phyloP scores from a whole-genome alignment of 2,113 vertebrate genomes.

The Percopsis transmontana region DNA sequence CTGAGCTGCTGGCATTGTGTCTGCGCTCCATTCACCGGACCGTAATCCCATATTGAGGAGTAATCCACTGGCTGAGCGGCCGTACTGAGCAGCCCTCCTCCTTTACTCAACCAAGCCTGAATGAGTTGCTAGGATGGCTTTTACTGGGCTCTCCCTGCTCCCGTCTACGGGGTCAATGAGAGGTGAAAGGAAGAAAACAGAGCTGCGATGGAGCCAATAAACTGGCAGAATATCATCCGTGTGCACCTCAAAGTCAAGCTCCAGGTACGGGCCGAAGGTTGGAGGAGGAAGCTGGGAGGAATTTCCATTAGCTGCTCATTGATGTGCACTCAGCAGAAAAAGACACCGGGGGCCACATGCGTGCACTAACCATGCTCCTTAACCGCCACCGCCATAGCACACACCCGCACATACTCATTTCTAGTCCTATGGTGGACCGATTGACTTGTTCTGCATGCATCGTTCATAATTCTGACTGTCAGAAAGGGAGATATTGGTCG shows the following conservation, averaged over 20 bases:
- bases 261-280: conserved; percentile 32
- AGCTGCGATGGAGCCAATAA: conserved; percentile 19
- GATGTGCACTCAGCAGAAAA: conserved; percentile 61
- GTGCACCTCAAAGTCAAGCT: conserved; percentile 39
- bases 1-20: conserved; percentile 67
- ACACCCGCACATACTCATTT: conserved; percentile 7
- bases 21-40: conserved; percentile 66
- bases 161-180: conserved; percentile 60
- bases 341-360: conserved; percentile 12
- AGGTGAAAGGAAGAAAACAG: conserved; percentile 47
- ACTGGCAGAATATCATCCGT: conserved; percentile 37
- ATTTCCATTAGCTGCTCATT: conserved; percentile 58
- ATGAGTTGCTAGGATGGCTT: conserved; percentile 56
- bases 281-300: conserved; percentile 22
- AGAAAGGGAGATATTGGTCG: conserved; percentile 53
- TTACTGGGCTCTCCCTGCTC: conserved; percentile 30
- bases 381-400: not conserved
- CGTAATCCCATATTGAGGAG: conserved; percentile 78
- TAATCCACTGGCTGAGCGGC: conserved; percentile 71
- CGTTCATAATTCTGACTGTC: conserved; percentile 68
- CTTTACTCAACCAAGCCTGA: conserved; percentile 65
- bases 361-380: not conserved
- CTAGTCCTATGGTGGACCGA: conserved; percentile 41
- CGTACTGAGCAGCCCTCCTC: conserved; percentile 62
- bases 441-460: conserved; percentile 64